Evolutionary conservation across 2,113 vertebrate species (phyloP).

Genomic region (Hemichromis elongatus): DNA sequence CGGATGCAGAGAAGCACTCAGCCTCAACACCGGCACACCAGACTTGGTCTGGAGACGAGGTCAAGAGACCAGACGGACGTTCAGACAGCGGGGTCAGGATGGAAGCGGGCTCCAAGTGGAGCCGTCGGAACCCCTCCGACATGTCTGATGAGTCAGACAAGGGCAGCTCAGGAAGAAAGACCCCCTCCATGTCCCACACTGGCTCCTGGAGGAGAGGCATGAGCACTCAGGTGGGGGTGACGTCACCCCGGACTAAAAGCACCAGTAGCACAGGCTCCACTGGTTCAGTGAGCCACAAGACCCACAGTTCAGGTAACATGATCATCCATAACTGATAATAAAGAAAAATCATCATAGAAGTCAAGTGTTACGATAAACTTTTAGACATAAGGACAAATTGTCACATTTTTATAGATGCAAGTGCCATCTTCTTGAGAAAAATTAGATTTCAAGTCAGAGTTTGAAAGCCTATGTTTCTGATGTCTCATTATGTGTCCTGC

Average conservation of each 20-base stretch:
- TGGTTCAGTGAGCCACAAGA: conserved; percentile 74
- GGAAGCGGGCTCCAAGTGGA: conserved; percentile 69
- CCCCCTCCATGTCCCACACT: conserved; percentile 83
- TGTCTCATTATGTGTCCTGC: background rate
- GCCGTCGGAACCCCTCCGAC: conserved; percentile 86
- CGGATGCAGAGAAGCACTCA: conserved; percentile 91
- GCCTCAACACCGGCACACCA: conserved; percentile 77
- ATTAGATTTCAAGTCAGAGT: background rate
- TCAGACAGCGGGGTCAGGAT: conserved; percentile 84
- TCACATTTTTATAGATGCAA: background rate
- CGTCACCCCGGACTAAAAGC: conserved; percentile 85
- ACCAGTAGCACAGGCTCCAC: conserved; percentile 63
- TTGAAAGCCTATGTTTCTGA: background rate
- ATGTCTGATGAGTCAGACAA: conserved; percentile 94
- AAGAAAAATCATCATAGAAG: background rate
- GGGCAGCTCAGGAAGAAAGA: conserved; percentile 85
- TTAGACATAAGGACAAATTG: background rate
- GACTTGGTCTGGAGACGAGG: conserved; percentile 85
- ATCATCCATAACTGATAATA: background rate
- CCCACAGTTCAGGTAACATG: conserved; percentile 81
- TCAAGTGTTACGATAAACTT: background rate
- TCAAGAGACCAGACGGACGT: conserved; percentile 85
- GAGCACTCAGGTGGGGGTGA: conserved; percentile 95
- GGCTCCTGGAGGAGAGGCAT: conserved; percentile 96
- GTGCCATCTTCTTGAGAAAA: background rate